Percentiles rank a stretch among this genome's conserved stretches.
Evolutionary conservation across 1,140 invertebrate genomes (phyloP).

Genomic region (Dryas iulia): DNA sequence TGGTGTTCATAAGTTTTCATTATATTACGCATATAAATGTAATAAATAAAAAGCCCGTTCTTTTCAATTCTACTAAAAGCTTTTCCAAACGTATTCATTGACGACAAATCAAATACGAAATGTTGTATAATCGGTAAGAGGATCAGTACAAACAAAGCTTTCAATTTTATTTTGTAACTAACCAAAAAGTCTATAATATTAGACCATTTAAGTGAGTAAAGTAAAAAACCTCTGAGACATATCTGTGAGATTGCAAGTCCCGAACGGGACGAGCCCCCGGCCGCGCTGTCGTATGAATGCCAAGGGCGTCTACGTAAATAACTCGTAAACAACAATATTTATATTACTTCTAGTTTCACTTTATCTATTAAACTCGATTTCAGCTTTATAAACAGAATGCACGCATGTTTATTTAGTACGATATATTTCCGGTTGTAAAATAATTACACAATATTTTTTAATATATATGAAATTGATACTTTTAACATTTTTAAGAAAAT

Average conservation of each 20-base stretch:
- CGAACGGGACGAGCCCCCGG: constrained; percentile 40
- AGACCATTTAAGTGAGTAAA: background rate
- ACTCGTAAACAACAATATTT: constrained; percentile 14
- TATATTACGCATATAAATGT: no score
- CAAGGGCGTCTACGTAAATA: constrained; percentile 36
- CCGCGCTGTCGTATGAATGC: constrained; percentile 37
- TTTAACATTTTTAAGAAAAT: no score
- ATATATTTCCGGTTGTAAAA: background rate
- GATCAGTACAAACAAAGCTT: no score
- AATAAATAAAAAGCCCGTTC: no score
- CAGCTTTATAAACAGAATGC: background rate
- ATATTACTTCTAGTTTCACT: constrained; percentile 1
- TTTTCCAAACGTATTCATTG: no score
- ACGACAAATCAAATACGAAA: no score
- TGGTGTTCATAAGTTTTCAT: no score
- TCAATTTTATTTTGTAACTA: no score
- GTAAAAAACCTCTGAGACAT: background rate
- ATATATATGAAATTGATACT: background rate
- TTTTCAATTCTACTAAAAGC: no score
- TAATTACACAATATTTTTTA: background rate
- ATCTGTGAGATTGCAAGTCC: constrained; percentile 2
- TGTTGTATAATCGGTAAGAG: no score
- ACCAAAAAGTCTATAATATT: no score
- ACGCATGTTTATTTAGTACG: background rate
- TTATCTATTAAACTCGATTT: background rate